These are phyloP conservation scores for Fringilla coelebs DNA, from an alignment of 2,797 vertebrate genomes.

Conservation along the genomic window DNA sequence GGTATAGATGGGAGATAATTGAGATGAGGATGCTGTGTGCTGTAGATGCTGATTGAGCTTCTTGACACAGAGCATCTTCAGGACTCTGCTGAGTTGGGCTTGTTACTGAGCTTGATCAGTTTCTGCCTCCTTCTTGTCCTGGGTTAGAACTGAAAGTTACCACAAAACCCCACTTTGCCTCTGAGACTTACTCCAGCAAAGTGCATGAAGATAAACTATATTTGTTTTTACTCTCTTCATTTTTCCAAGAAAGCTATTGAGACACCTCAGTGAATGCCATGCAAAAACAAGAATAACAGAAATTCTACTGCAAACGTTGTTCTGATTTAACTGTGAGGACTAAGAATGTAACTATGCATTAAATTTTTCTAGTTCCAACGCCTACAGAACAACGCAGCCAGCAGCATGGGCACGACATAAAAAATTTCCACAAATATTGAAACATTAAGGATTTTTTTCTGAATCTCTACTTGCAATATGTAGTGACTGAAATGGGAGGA, in stretches of 20 bases:
- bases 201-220: neutral
- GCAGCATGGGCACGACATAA: neutral
- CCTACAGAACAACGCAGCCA: neutral
- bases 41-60: neutral
- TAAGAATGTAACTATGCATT: neutral
- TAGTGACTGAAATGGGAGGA: neutral
- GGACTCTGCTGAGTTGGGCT: neutral
- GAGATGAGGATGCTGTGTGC: rapidly evolving
- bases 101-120: neutral
- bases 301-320: neutral
- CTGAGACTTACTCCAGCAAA: neutral
- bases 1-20: rapidly evolving
- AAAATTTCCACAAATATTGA: neutral
- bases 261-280: neutral
- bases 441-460: neutral
- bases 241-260: neutral
- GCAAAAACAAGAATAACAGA: neutral
- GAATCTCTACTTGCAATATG: neutral
- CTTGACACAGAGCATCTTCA: too few species aligned
- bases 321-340: neutral
- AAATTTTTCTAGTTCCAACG: neutral
- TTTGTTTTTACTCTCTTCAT: neutral
- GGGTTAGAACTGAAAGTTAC: neutral
- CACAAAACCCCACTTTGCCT: neutral
- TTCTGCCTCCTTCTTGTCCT: neutral